A percentile compares a stretch with the other conserved stretches of the same genome.
These are phyloP conservation scores for Hydrolagus affinis DNA, from an alignment of 2,113 vertebrate species.

Conservation along the genomic window DNA sequence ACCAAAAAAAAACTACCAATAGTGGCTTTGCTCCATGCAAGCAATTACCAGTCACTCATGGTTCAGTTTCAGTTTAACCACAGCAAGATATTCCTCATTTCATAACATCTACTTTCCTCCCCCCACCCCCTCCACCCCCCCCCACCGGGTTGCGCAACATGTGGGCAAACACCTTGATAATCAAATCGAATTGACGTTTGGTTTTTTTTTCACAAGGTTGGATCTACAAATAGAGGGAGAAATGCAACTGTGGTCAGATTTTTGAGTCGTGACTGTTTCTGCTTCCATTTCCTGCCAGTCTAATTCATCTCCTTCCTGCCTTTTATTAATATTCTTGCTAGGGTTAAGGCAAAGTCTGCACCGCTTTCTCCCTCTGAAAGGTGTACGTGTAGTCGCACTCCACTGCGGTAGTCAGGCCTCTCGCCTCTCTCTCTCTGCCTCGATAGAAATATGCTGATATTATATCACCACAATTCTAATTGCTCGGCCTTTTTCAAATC, in stretches of 20 bases:
- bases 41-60: conserved; percentile 25
- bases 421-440: background rate
- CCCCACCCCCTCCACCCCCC: too few species aligned
- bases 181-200: background rate
- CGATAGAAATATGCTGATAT: background rate
- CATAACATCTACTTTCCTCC: background rate
- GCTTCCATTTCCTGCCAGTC: conserved; percentile 29
- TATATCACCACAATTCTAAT: background rate
- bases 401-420: background rate
- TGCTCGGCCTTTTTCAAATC: background rate
- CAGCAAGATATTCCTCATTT: background rate
- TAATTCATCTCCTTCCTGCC: conserved; percentile 33
- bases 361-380: background rate
- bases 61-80: conserved; percentile 19
- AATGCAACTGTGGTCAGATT: conserved; percentile 21
- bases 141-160: conserved; percentile 7
- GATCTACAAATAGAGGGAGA: background rate
- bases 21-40: background rate
- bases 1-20: background rate
- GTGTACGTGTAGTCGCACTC: background rate
- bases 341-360: background rate
- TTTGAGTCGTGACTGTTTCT: conserved; percentile 30
- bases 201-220: conserved; percentile 7
- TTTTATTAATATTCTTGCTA: conserved; percentile 3
- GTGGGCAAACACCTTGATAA: background rate